Conservation (phyloP, 2,797 vertebrate species). For the Crocodylus rhombifer region DNA sequence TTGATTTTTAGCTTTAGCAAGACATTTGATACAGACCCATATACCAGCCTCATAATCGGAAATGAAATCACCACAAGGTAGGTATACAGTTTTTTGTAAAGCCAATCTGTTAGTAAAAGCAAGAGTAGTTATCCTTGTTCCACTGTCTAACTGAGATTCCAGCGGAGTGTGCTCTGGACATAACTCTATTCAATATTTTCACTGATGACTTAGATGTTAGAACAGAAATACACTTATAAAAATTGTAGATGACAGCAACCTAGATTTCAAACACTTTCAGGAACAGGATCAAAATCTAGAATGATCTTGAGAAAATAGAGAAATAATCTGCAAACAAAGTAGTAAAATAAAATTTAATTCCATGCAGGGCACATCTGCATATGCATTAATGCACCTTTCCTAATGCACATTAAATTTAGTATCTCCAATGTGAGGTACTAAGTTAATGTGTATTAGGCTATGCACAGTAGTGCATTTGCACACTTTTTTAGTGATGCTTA, state of each 20-base stretch:
- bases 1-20: neutral
- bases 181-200: neutral
- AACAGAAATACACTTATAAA: neutral
- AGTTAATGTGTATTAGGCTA: too few species aligned
- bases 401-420: too few species aligned
- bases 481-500: too few species aligned
- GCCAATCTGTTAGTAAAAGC: too few species aligned
- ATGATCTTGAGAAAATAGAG: neutral
- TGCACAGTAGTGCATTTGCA: too few species aligned
- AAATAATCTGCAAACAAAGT: neutral
- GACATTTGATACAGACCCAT: neutral
- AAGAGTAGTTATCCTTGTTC: neutral
- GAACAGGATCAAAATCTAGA: neutral
- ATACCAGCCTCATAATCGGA: neutral
- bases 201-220: neutral
- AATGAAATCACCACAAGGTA: neutral
- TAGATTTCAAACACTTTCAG: neutral
- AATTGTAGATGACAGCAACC: accelerated
- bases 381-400: too few species aligned
- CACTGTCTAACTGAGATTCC: neutral
- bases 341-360: neutral
- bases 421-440: too few species aligned
- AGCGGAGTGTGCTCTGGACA: neutral
- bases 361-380: too few species aligned
- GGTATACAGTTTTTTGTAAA: neutral